Evolutionary conservation across 2,113 vertebrate genomes (phyloP).

Genomic region (Scortum barcoo): DNA sequence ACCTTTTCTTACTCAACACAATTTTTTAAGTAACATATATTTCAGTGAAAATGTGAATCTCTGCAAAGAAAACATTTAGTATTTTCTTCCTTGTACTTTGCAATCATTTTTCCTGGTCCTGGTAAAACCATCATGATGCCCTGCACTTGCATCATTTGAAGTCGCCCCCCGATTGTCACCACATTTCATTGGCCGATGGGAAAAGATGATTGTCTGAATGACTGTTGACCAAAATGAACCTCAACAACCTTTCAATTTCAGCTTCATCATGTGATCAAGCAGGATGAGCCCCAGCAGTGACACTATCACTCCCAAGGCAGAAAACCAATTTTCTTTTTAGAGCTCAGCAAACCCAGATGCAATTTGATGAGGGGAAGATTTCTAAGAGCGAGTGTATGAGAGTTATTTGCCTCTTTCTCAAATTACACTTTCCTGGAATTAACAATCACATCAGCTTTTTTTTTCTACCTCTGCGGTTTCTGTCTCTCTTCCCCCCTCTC

Average conservation of each 20-base stretch:
- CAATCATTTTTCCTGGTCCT: not conserved
- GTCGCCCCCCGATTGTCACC: not conserved
- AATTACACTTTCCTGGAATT: conserved; percentile 84
- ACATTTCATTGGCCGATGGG: not conserved
- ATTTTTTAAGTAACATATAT: no score
- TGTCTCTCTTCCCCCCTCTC: not conserved
- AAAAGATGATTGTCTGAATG: conserved; percentile 27
- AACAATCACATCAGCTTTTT: conserved; percentile 64
- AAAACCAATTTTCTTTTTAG: conserved; percentile 87
- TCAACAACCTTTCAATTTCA: conserved; percentile 55
- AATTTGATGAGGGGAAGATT: conserved; percentile 82
- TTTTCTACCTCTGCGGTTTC: conserved; percentile 6
- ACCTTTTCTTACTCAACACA: no score
- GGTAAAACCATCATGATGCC: not conserved
- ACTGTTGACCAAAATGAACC: conserved; percentile 60
- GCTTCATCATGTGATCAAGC: conserved; percentile 58
- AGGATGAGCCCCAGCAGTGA: conserved; percentile 72
- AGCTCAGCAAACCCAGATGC: conserved; percentile 81
- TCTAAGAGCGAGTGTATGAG: conserved; percentile 67
- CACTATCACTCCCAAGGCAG: conserved; percentile 83
- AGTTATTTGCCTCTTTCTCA: conserved; percentile 82
- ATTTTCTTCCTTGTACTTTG: not conserved
- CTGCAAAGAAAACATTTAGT: no score
- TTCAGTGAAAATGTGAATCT: no score
- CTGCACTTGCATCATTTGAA: not conserved